Evolutionary conservation across 2,797 vertebrate species (phyloP).

Genomic region (Myotis myotis): DNA sequence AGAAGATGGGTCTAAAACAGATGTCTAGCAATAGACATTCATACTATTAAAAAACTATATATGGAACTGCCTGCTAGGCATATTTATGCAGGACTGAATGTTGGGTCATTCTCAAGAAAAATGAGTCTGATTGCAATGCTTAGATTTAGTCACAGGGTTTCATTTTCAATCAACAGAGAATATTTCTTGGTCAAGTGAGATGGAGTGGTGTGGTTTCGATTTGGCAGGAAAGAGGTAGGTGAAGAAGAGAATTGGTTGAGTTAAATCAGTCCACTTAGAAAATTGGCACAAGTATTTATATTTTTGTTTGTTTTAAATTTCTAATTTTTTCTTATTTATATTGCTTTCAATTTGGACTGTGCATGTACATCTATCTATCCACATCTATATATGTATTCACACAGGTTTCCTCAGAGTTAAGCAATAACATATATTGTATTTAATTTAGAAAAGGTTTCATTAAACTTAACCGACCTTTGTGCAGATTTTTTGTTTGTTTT

Average conservation of each 20-base stretch:
- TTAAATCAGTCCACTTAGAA: not conserved
- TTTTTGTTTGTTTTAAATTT: not conserved
- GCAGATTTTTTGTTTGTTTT: not conserved
- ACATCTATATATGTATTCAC: not conserved
- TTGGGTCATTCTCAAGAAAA: constrained; percentile 35
- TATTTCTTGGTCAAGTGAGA: not conserved
- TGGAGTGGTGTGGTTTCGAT: not conserved
- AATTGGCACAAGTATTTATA: not conserved
- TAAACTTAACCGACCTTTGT: not conserved
- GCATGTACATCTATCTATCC: not conserved
- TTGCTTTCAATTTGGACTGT: not conserved
- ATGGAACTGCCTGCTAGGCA: constrained; percentile 63
- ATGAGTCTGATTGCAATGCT: not conserved
- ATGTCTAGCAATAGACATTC: constrained; percentile 70
- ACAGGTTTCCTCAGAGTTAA: not conserved
- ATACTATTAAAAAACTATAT: constrained; percentile 67
- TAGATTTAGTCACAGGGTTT: not conserved
- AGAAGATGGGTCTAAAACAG: constrained; percentile 72
- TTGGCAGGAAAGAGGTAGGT: not conserved
- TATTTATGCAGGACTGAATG: constrained; percentile 45
- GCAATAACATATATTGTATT: not conserved
- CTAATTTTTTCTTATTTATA: not conserved
- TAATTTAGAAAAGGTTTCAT: constrained; percentile 12
- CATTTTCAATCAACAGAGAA: not conserved
- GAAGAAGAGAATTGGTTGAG: not conserved